Evolutionary conservation across 2,888 invertebrate genomes (phyloP), one percentile per base, ranked within the genome.

Genomic region (Leptinotarsa peninsularis): DNA sequence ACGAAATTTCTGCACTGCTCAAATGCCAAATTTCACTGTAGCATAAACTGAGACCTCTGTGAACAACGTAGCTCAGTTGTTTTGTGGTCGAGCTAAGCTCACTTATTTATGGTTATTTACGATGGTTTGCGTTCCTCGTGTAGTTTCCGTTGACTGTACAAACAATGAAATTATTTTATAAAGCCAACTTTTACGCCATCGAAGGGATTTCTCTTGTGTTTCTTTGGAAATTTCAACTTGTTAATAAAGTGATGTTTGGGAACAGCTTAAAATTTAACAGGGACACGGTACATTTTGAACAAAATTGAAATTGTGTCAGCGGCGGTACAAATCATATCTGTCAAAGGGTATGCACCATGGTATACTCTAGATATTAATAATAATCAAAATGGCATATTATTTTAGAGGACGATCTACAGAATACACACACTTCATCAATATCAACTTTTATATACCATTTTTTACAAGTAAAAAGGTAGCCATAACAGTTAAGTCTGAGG

Each of bases 21-120:
- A 58, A 58, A 58, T 58, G 21, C 13, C 23, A 15, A 58, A 58
- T 58, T 58, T 23, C 23, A 15, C 23, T 43, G 27, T 33, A 63
- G 63, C 18, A 33, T 17, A 17, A 63, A 5, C 13, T 43, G 43
- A 33, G 63, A 33, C n/a, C 63, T 63, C n/a, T 33, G 63, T 49
- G 81, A 81, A 76, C 79, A 79, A 81, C 82, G 79, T 79, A 79
- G 81, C 77, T 79, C 79, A 80, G 80, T 79, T 80, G 82, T 79
- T 79, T 81, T 79, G 82, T 82, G 84, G 82, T 82, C 77, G 78
- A 80, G 77, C 80, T 76, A 78, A 80, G 73, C 79, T 58, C 54
- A 75, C 78, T 81, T 81, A 78, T 83, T 83, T 83, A 83, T 83
- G 83, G 79, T 82, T 82, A 83, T 83, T 83, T 83, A 84, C 82